Conservation (phyloP, 1,140 invertebrate species). For the Drosophila guanche region DNA sequence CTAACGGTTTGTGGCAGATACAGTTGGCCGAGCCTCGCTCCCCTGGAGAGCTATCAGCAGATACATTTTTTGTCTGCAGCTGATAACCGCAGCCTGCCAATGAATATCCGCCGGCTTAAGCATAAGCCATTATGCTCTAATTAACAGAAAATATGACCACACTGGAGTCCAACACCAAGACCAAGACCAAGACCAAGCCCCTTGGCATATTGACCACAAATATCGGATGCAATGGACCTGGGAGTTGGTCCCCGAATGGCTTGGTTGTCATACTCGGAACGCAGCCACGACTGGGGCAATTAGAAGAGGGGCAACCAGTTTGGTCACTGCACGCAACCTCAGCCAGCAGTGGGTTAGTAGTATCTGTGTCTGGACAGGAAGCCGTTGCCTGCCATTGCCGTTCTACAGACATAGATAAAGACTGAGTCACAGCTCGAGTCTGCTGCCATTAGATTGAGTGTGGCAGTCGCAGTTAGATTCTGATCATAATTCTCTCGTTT, state of each 20-base stretch:
- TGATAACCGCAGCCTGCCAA: constrained; percentile 61
- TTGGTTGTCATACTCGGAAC: constrained; percentile 12
- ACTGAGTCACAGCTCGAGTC: neutral
- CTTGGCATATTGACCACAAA: constrained; percentile 60
- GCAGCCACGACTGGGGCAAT: constrained; percentile 51
- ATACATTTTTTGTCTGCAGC: constrained; percentile 24
- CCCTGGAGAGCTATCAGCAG: constrained; percentile 5
- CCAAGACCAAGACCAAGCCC: neutral
- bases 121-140: constrained; percentile 60
- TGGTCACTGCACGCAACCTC: constrained; percentile 61
- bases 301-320: constrained; percentile 73
- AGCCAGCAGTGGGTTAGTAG: constrained; percentile 70
- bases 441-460: constrained; percentile 53
- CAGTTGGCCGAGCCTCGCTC: constrained; percentile 45
- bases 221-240: constrained; percentile 48
- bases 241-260: constrained; percentile 4
- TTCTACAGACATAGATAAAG: constrained; percentile 4
- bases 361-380: constrained; percentile 56
- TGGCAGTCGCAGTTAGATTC: constrained; percentile 37
- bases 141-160: constrained; percentile 55
- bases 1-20: constrained; percentile 56
- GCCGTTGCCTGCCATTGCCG: constrained; percentile 42
- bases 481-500: constrained; percentile 28
- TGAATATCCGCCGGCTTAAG: constrained; percentile 20
- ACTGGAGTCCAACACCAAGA: neutral